phyloP scores from a whole-genome alignment of 2,888 invertebrate genomes.

The Athalia circularis region DNA sequence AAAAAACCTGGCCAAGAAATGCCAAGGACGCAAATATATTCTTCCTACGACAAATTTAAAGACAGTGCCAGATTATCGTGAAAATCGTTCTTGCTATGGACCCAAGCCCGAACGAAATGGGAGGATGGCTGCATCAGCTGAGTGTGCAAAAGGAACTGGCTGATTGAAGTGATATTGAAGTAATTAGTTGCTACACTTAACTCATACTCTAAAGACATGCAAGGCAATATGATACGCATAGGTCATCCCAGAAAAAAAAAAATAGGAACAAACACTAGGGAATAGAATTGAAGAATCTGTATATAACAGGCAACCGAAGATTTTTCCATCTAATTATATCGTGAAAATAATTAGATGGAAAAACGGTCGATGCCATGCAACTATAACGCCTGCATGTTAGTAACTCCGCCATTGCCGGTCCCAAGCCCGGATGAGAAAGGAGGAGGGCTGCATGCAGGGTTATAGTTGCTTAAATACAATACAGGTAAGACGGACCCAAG shows the following conservation, averaged over 20 bases:
- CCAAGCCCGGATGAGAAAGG: slow-evolving; percentile 2
- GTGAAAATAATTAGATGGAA: not conserved
- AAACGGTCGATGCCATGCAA: not conserved
- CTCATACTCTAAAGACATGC: too few species aligned
- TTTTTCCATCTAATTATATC: not conserved
- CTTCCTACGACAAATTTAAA: not conserved
- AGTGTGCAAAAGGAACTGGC: too few species aligned
- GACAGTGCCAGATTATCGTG: not conserved
- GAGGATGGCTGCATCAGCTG: too few species aligned
- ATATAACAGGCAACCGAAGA: not conserved
- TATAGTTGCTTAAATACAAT: not conserved
- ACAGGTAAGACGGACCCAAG: too few species aligned
- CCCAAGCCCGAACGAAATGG: too few species aligned
- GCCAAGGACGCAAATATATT: slow-evolving; percentile 6
- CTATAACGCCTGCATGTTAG: slow-evolving; percentile 4
- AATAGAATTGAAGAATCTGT: too few species aligned
- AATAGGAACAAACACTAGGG: too few species aligned
- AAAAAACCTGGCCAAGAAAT: slow-evolving; percentile 4
- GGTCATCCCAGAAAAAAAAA: too few species aligned
- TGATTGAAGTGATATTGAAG: too few species aligned
- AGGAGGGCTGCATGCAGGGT: not conserved
- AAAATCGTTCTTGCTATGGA: too few species aligned
- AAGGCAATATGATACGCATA: too few species aligned
- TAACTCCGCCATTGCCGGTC: slow-evolving; percentile 20
- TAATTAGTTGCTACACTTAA: too few species aligned